A percentile compares a stretch with the other conserved stretches of the same genome.
phyloP scores from a whole-genome alignment of 2,797 vertebrate species.

The Petrocephalus schoutedeni region DNA sequence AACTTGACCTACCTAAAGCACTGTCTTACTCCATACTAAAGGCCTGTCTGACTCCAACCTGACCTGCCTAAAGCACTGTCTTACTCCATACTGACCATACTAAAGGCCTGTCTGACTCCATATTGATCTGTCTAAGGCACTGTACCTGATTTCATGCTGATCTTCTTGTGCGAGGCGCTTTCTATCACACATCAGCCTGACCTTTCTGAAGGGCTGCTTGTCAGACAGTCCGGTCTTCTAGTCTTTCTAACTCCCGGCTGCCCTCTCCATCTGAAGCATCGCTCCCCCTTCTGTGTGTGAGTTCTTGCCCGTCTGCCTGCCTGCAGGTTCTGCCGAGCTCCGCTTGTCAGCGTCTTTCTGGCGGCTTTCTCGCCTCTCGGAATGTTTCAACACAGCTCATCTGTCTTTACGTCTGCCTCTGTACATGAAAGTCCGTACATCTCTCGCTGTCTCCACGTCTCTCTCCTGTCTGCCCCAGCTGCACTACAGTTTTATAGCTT shows the following conservation, averaged over 20 bases:
- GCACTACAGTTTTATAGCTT: slow-evolving; percentile 12
- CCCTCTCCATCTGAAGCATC: not conserved
- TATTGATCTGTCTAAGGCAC: too few species aligned
- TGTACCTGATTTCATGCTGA: too few species aligned
- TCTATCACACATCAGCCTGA: not conserved
- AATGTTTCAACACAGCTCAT: slow-evolving; percentile 32
- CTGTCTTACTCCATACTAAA: not conserved
- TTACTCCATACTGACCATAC: not conserved
- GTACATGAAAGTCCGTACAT: not conserved
- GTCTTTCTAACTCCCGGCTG: not conserved
- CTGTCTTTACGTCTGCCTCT: slow-evolving; percentile 32
- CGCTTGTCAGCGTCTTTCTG: slow-evolving; percentile 37
- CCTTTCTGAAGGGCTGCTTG: not conserved
- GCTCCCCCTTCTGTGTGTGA: not conserved
- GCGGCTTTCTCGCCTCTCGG: slow-evolving; percentile 42
- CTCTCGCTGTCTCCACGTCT: slow-evolving; percentile 31
- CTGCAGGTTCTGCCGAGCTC: not conserved
- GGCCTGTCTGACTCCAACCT: too few species aligned
- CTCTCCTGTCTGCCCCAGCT: slow-evolving; percentile 28
- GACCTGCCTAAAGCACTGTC: too few species aligned
- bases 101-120: not conserved
- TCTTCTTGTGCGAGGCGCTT: not conserved
- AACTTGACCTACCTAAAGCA: not conserved
- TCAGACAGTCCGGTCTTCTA: not conserved
- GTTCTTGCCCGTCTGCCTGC: not conserved